Base-by-base conservation (phyloP, 2,888 invertebrate genomes). In the Parascotia fuliginaria region DNA sequence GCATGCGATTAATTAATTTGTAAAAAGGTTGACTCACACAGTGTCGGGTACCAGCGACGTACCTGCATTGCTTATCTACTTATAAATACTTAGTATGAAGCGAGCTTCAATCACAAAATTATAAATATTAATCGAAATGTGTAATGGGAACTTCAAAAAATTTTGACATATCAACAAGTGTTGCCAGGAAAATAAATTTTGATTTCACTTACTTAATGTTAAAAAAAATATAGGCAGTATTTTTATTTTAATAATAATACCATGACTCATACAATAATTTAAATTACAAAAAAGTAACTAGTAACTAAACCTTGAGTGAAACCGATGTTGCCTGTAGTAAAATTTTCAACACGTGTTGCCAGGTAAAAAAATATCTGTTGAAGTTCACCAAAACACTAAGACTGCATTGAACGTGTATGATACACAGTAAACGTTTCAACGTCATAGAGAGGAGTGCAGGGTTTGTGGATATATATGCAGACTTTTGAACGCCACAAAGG, bases 391-490 rank as follows among this genome's bases (percentile, higher is more conserved):
- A 70, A 73, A 61, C 31, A 50, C 55, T 54, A 75, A 83, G 84
- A 87, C 89, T 87, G 87, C 73, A 77, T 84, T 77, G 66, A 62
- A 75, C 67, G 76, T 83, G 80, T 81, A 78, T 77, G 78, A 78
- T 75, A 85, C 81, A 81, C 16, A 36, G 13, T 50, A 16, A 31
- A 19, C 19, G 5, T 19, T 19, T 5, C 19, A 7, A 41, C 12
- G 34, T 42, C 9, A 14, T n/a, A n/a, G n/a, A n/a, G n/a, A n/a
- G n/a, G n/a, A n/a, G n/a, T n/a, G n/a, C n/a, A n/a, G n/a, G n/a
- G n/a, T n/a, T n/a, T n/a, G n/a, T n/a, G n/a, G n/a, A n/a, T n/a
- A n/a, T n/a, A n/a, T n/a, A n/a, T n/a, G n/a, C n/a, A n/a, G n/a
- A n/a, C n/a, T n/a, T n/a, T n/a, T n/a, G n/a, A 11, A 19, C 11